phyloP scores from a whole-genome alignment of 1,140 invertebrate species.

The Calliopsis andreniformis region DNA sequence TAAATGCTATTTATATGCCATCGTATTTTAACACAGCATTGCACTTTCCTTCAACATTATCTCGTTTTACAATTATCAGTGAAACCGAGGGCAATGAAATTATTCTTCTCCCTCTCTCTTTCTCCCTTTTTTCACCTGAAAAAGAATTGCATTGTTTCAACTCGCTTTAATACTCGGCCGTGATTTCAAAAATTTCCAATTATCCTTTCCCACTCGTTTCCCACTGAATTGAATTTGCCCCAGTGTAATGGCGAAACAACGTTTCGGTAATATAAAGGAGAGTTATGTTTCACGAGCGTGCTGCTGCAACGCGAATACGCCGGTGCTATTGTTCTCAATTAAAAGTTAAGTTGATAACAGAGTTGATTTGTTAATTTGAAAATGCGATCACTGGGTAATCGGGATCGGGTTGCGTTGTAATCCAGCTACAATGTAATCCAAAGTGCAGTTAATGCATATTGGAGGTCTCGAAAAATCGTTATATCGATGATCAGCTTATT shows the following conservation, averaged over 20 bases:
- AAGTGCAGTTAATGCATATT: conserved; percentile 4
- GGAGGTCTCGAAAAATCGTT: conserved; percentile 3
- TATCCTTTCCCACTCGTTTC: neutral
- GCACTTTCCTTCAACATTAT: too few species aligned
- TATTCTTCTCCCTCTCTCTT: neutral
- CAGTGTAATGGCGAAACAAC: neutral
- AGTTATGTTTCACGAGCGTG: neutral
- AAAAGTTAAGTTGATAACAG: conserved; percentile 39
- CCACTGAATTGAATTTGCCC: neutral
- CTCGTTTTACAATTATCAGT: too few species aligned
- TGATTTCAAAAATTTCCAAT: neutral
- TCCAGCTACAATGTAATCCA: neutral
- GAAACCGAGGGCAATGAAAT: neutral
- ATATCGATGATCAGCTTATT: conserved; percentile 13
- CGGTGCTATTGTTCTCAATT: conserved; percentile 34
- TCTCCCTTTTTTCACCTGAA: neutral
- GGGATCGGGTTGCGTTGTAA: neutral
- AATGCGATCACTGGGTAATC: conserved; percentile 22
- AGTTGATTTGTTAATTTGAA: conserved; percentile 35
- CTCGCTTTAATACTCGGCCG: neutral
- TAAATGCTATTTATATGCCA: too few species aligned
- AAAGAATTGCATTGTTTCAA: neutral
- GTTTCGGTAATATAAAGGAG: neutral
- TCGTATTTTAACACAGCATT: too few species aligned
- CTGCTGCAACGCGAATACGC: neutral